These are phyloP conservation scores for Cyrtorhinus lividipennis DNA, from an alignment of 1,140 invertebrate genomes.

Conservation along the genomic window DNA sequence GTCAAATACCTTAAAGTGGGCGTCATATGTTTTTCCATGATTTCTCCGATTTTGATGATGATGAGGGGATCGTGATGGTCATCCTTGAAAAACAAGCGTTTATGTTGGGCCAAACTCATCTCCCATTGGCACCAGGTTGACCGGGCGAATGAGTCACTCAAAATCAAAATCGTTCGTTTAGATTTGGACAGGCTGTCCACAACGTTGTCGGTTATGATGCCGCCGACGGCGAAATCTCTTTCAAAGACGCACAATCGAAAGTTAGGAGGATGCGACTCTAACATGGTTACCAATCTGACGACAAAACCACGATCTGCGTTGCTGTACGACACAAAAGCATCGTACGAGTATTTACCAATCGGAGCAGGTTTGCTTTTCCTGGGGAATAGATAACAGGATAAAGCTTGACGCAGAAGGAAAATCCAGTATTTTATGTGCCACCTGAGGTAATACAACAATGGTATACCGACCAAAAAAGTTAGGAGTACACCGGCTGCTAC, in stretches of 20 bases:
- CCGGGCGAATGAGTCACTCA: slow-evolving; percentile 44
- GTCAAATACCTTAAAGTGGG: slow-evolving; percentile 41
- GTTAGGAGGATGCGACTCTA: slow-evolving; percentile 39
- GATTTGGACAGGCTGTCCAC: slow-evolving; percentile 41
- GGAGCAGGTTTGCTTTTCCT: neutral
- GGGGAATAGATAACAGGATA: neutral
- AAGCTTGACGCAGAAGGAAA: slow-evolving; percentile 1
- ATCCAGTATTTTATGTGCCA: slow-evolving; percentile 16
- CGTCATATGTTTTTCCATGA: slow-evolving; percentile 36
- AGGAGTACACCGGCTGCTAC: neutral
- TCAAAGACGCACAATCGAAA: slow-evolving; percentile 47
- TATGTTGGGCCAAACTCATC: slow-evolving; percentile 38
- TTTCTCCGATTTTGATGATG: slow-evolving; percentile 39
- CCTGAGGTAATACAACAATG: neutral
- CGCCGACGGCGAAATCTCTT: slow-evolving; percentile 46
- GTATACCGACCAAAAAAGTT: neutral
- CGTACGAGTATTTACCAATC: slow-evolving; percentile 35
- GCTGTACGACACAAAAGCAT: slow-evolving; percentile 51
- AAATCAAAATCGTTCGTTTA: slow-evolving; percentile 42
- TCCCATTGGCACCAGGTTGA: slow-evolving; percentile 54
- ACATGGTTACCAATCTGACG: slow-evolving; percentile 35
- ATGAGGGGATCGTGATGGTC: slow-evolving; percentile 34
- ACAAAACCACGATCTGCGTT: slow-evolving; percentile 45
- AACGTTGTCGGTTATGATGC: slow-evolving; percentile 43
- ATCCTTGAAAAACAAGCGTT: slow-evolving; percentile 25